Base-by-base conservation (phyloP, 2,888 invertebrate genomes). In the Mythimna lalbum region DNA sequence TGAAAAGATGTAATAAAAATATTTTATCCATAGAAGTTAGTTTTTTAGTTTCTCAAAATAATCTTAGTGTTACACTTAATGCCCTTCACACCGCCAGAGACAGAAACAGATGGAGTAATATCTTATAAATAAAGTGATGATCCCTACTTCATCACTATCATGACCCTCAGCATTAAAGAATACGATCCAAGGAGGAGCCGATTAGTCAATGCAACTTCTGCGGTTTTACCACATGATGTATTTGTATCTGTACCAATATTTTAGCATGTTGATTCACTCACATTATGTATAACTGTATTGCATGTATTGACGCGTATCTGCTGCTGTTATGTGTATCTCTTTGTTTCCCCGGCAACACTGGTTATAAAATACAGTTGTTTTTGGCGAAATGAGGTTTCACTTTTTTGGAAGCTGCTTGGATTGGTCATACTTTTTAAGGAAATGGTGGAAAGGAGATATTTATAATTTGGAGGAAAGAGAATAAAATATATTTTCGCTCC, bases 281-380 rank as follows among this genome's bases (percentile, higher is more conserved):
- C 76, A 82, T 84, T 84, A 80, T 75, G 78, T 72, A 77, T 84
- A 84, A 84, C 84, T 84, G 84, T 85, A 79, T 76, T 83, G 74
- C 76, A 83, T 83, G 75, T 85, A 81, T 79, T 85, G 69, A 75
- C 43, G 73, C 76, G 76, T 83, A 85, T 85, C 86, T 66, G 63
- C 63, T 70, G 60, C 69, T 80, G 59, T 63, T 78, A 53, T 65
- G 55, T 57, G 19, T 69, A 55, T 56, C 57, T 81, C 73, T 56
- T 68, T 81, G 78, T 79, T 68, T 57, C 36, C 55, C 6, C 67
- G 56, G 66, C 49, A 80, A 80, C 81, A 71, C 39, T 63, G 68
- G 39, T 75, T 78, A 78, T 72, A 75, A 64, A 66, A 69, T 72
- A 76, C 69, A 62, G 78, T 76, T 76, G 57, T 17, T 70, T 80